Conservation (phyloP, 2,113 vertebrate genomes). For the Leptodactylus fuscus region DNA sequence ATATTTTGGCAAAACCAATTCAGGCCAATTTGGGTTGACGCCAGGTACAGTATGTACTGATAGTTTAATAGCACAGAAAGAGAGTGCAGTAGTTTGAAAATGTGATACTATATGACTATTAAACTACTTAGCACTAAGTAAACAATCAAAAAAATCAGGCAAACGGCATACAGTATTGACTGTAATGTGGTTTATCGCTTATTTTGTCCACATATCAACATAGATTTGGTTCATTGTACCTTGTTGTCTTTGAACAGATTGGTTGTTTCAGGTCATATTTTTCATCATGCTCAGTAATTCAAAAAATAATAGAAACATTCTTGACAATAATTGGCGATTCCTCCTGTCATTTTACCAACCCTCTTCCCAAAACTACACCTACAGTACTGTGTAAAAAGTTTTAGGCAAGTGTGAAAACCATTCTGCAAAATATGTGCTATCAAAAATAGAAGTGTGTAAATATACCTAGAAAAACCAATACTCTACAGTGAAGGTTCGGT, state of each 20-base stretch:
- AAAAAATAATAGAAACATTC: not conserved
- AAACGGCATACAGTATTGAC: not conserved
- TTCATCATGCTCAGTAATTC: not conserved
- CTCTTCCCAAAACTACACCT: too few relatives aligned
- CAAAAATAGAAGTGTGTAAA: too few relatives aligned
- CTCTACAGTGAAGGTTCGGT: too few relatives aligned
- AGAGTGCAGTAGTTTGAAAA: not conserved
- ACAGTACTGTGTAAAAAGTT: too few relatives aligned
- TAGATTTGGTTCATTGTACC: not conserved
- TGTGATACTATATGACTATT: not conserved
- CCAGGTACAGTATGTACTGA: constrained; percentile 10
- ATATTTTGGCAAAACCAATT: constrained; percentile 8
- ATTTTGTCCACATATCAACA: not conserved
- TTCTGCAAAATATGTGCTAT: too few relatives aligned
- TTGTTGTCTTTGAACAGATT: not conserved
- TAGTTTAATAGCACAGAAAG: not conserved
- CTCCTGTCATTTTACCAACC: not conserved
- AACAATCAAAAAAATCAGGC: not conserved
- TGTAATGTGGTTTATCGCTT: too few relatives aligned
- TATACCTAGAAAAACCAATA: too few relatives aligned
- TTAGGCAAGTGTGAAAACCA: too few relatives aligned
- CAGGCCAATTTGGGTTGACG: not conserved
- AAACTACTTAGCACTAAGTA: not conserved
- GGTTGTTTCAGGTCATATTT: not conserved
- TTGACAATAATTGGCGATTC: not conserved